Evolutionary conservation across 2,113 vertebrate species (phyloP).

Genomic region (Anarrhichthys ocellatus): DNA sequence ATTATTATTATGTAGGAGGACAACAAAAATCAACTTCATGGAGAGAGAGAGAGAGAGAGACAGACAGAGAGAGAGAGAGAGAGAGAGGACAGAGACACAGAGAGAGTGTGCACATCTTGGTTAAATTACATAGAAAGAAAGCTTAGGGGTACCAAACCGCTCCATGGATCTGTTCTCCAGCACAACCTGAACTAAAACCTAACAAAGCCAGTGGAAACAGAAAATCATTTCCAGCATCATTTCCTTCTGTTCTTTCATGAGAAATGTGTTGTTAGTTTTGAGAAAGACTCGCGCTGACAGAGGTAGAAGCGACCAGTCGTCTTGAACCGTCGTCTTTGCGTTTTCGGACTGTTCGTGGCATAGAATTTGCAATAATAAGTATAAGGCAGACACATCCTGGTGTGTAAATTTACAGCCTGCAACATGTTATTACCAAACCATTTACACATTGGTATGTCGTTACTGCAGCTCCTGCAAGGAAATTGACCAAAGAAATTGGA

Average conservation of each 20-base stretch:
- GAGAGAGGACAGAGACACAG: no score
- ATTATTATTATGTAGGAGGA: no score
- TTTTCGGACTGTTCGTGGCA: not conserved
- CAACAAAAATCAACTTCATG: no score
- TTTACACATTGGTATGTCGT: not conserved
- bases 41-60: no score
- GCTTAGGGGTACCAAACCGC: not conserved
- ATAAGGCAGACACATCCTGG: not conserved
- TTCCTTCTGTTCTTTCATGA: not conserved
- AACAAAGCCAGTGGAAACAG: constrained; percentile 22
- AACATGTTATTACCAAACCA: not conserved
- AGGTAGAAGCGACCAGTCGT: not conserved
- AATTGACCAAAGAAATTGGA: constrained; percentile 16
- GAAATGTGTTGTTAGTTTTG: constrained; percentile 42
- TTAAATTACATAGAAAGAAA: not conserved
- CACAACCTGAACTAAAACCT: constrained; percentile 17
- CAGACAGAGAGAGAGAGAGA: no score
- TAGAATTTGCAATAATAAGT: not conserved
- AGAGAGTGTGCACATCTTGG: not conserved
- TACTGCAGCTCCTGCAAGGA: not conserved
- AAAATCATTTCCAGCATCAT: constrained; percentile 17
- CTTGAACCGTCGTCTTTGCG: not conserved
- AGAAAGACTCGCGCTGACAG: not conserved
- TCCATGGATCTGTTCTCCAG: constrained; percentile 4
- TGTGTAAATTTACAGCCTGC: constrained; percentile 8